Conservation (phyloP, 2,113 vertebrate genomes). For the Lontra canadensis region DNA sequence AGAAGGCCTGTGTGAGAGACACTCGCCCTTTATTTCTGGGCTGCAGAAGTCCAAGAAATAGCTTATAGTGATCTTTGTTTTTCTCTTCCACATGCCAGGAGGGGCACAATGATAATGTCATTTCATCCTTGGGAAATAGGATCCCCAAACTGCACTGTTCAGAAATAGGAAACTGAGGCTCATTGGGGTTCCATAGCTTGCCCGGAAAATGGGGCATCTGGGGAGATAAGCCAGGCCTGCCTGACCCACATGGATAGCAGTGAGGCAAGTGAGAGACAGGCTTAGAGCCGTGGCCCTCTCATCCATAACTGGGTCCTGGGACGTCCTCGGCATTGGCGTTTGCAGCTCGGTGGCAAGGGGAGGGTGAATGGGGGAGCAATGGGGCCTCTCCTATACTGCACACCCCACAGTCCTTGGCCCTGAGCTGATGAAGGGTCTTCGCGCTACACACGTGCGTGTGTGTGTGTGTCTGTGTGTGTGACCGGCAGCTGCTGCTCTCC, state of each 20-base stretch:
- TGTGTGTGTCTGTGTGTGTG: background rate
- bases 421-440: background rate
- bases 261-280: background rate
- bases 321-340: background rate
- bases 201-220: background rate
- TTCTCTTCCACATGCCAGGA: background rate
- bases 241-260: background rate
- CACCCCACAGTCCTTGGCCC: background rate
- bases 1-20: background rate
- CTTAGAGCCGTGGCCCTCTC: background rate
- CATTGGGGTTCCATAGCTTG: background rate
- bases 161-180: background rate
- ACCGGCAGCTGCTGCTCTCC: background rate
- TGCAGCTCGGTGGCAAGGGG: background rate
- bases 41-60: background rate
- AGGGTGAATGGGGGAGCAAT: background rate
- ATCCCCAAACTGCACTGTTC: background rate
- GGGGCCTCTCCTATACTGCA: background rate
- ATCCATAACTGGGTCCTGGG: background rate
- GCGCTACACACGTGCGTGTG: background rate
- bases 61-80: background rate
- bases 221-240: background rate
- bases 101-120: background rate
- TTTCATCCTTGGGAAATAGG: constrained; percentile 4
- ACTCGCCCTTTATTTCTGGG: background rate